Conservation (phyloP, 2,113 vertebrate species). For the Manacus vitellinus region DNA sequence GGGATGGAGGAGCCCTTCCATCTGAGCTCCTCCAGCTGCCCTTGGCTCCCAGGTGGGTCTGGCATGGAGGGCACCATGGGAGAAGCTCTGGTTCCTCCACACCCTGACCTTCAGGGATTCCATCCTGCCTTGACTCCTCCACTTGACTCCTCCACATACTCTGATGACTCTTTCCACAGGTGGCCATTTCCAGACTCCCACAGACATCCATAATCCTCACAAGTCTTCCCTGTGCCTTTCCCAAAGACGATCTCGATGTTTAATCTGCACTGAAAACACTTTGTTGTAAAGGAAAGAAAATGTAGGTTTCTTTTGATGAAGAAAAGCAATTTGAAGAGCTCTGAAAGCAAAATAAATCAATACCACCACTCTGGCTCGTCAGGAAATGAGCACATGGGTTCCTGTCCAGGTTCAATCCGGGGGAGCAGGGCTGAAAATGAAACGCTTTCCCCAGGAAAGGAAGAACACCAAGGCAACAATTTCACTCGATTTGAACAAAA, state of each 20-base stretch:
- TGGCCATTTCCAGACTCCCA: neutral
- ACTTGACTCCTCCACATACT: neutral
- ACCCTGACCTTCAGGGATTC: neutral
- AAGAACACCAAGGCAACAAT: neutral
- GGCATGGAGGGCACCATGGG: neutral
- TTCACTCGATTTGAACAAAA: neutral
- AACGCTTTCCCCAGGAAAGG: neutral
- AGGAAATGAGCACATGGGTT: neutral
- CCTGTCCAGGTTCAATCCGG: neutral
- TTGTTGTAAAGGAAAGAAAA: neutral
- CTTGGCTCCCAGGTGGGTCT: neutral
- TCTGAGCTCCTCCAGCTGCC: neutral
- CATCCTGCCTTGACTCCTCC: neutral
- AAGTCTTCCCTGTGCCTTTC: neutral
- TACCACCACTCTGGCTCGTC: neutral
- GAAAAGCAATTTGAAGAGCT: neutral
- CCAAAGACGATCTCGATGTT: accelerated
- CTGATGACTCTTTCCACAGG: neutral
- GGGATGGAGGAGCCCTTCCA: neutral
- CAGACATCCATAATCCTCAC: neutral
- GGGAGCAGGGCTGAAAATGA: neutral
- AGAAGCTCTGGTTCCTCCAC: neutral
- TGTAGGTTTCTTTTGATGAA: neutral
- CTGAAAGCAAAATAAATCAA: neutral
- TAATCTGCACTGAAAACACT: neutral